These are phyloP conservation scores for Dicrostonyx torquatus DNA, from an alignment of 2,797 vertebrate species.

Conservation along the genomic window DNA sequence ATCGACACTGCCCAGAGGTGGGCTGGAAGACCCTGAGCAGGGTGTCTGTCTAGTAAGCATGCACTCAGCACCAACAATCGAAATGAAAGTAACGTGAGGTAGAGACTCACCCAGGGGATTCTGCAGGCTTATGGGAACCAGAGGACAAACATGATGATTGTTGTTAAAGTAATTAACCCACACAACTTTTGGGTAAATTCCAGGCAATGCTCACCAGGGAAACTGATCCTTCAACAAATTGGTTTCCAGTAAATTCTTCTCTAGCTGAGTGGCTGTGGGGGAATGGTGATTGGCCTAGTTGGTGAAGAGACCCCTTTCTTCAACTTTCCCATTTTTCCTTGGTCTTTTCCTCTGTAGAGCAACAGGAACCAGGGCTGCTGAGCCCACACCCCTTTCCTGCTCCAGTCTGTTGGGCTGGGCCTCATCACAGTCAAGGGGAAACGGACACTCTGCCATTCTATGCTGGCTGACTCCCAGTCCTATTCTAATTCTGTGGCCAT, in stretches of 20 bases:
- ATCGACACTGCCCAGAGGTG: constrained; percentile 21
- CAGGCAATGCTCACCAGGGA: constrained; percentile 30
- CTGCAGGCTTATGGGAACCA: not conserved
- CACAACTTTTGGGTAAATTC: constrained; percentile 61
- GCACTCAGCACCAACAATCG: not conserved
- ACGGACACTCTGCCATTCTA: not conserved
- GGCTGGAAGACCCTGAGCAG: not conserved
- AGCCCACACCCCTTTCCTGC: not conserved
- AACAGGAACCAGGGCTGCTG: not conserved
- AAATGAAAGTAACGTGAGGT: not conserved
- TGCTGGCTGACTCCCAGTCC: not conserved
- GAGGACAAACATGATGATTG: not conserved
- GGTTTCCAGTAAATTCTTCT: constrained; percentile 16
- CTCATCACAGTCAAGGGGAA: too few species aligned
- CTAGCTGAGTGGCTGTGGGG: not conserved
- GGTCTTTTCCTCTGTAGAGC: not conserved
- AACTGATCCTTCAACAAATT: constrained; percentile 22
- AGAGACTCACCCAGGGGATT: not conserved
- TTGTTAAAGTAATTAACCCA: constrained; percentile 56
- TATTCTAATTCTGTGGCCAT: not conserved
- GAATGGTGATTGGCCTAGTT: constrained; percentile 31
- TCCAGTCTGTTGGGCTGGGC: not conserved
- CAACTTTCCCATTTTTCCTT: not conserved
- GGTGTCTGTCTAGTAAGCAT: not conserved
- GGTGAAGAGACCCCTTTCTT: not conserved